Evolutionary conservation across 2,797 vertebrate genomes (phyloP).

Genomic region (Pseudomugil gertrudae): DNA sequence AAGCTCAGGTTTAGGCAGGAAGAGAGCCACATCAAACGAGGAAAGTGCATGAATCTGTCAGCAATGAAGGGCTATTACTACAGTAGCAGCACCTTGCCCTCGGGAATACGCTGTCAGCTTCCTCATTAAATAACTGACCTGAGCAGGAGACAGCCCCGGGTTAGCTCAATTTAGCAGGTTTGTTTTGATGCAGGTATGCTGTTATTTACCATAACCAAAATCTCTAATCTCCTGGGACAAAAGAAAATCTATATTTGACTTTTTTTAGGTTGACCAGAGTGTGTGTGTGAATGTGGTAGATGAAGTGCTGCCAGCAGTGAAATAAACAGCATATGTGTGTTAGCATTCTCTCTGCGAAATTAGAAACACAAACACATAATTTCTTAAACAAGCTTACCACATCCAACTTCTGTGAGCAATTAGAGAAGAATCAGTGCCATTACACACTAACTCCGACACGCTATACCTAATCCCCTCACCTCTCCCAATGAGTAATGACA

Average conservation of each 20-base stretch:
- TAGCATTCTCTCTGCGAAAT: conserved; percentile 64
- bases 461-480: conserved; percentile 56
- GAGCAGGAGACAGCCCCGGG: conserved; percentile 51
- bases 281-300: conserved; percentile 22
- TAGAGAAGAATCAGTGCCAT: conserved; percentile 69
- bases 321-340: conserved; percentile 42
- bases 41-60: conserved; percentile 79
- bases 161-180: conserved; percentile 30
- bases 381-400: conserved; percentile 72
- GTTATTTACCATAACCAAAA: conserved; percentile 5
- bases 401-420: conserved; percentile 74
- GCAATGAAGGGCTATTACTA: conserved; percentile 79
- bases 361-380: conserved; percentile 71
- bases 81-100: conserved; percentile 74
- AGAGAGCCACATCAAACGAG: conserved; percentile 78
- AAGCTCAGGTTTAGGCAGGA: conserved; percentile 56
- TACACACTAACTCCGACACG: conserved; percentile 61
- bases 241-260: neutral
- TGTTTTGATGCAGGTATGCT: conserved; percentile 21
- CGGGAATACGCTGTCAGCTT: conserved; percentile 75
- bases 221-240: neutral
- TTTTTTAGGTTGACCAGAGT: conserved; percentile 15
- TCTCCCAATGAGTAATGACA: conserved; percentile 45
- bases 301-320: conserved; percentile 22
- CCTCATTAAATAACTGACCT: conserved; percentile 77